Base-by-base conservation (phyloP, 1,140 invertebrate genomes). In the Bradysia coprophila region DNA sequence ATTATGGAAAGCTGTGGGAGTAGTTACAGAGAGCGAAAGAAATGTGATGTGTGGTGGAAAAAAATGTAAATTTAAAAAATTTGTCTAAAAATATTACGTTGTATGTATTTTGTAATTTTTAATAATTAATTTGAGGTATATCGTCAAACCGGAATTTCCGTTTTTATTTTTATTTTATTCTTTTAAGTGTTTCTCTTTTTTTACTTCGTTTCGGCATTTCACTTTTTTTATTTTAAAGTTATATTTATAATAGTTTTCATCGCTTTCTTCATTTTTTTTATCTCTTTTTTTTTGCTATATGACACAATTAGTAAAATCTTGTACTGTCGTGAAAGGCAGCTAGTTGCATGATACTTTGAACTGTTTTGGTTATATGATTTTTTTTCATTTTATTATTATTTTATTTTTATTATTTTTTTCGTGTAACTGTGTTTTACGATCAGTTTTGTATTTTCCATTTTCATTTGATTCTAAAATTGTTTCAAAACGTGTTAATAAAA, bases 321-420 rank as follows among this genome's bases (percentile, higher is more conserved):
- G 41, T 42, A 42, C 41, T 42, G 41, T 32, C 41, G 21, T 22
- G n/a, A 42, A 42, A 42, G 41, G 41, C 41, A 42, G 41, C 41
- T 42, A 34, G 32, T 42, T 42, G 32, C 41, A 42, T 42, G n/a
- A n/a, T n/a, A n/a, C n/a, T n/a, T 42, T 42, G 41, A 42, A 42
- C 41, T 42, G 41, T 32, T 24, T 32, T 39, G 21, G 19, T 39
- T 39, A n/a, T n/a, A n/a, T n/a, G 23, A 40, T 40, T 24, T 18
- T 28, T 15, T 39, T 39, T 39, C n/a, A 40, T 40, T 41, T 41
- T 41, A 11, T 32, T 41, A n/a, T 33, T 20, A 15, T 41, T 41
- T 19, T 32, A 4, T 33, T 33, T 20, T 32, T 33, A 1, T 41
- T 33, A n/a, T 19, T 32, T 31, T 32, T 32, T 33, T 41, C 15